Percentiles rank a stretch among this genome's conserved stretches.
These are phyloP conservation scores for Notarius lentiginosus DNA, from an alignment of 2,113 vertebrate genomes.

Conservation along the genomic window DNA sequence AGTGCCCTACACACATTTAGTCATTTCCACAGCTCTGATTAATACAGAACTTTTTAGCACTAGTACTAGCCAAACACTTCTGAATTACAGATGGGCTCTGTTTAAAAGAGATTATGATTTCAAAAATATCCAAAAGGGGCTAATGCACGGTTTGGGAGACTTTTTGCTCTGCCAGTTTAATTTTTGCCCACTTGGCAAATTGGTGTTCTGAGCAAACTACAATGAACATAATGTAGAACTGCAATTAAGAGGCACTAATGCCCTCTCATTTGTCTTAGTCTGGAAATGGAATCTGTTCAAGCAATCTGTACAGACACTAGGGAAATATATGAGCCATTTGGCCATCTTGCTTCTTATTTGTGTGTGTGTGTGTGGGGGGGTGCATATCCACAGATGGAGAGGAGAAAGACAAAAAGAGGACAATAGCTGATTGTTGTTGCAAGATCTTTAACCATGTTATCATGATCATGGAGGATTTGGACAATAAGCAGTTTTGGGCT, in stretches of 20 bases:
- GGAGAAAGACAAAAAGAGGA: slow-evolving; percentile 87
- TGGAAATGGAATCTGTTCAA: slow-evolving; percentile 46
- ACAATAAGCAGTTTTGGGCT: slow-evolving; percentile 86
- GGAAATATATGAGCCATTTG: slow-evolving; percentile 56
- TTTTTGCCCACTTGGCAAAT: slow-evolving; percentile 47
- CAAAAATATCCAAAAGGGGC: slow-evolving; percentile 46
- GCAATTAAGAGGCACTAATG: slow-evolving; percentile 61
- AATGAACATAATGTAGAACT: slow-evolving; percentile 62
- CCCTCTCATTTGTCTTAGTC: slow-evolving; percentile 59
- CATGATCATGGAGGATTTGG: slow-evolving; percentile 86
- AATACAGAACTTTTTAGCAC: slow-evolving; percentile 32
- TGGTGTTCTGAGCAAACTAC: slow-evolving; percentile 40
- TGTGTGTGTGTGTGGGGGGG: neutral
- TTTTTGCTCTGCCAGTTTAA: slow-evolving; percentile 56
- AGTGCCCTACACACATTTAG: neutral
- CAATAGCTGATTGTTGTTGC: slow-evolving; percentile 86
- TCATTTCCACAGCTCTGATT: neutral
- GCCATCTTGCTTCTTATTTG: slow-evolving; percentile 26
- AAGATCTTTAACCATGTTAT: slow-evolving; percentile 92
- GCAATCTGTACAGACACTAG: slow-evolving; percentile 53
- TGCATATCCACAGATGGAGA: slow-evolving; percentile 70
- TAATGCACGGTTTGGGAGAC: slow-evolving; percentile 53
- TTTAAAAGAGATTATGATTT: slow-evolving; percentile 61
- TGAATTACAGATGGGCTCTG: slow-evolving; percentile 45
- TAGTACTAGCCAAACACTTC: slow-evolving; percentile 27